phyloP scores from a whole-genome alignment of 2,888 invertebrate genomes.

The Cephus sareptanus region DNA sequence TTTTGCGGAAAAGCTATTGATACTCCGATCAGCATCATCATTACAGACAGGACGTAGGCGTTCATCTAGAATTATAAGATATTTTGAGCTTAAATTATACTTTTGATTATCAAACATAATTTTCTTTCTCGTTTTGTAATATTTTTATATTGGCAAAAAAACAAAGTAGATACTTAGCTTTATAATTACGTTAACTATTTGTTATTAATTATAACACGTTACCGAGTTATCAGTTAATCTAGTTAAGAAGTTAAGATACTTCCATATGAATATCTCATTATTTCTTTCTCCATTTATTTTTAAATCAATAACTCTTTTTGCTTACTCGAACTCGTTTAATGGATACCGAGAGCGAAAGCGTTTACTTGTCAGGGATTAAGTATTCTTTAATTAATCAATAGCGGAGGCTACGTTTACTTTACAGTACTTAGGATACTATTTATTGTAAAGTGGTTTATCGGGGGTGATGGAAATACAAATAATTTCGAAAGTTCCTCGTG shows the following conservation, averaged over 20 bases:
- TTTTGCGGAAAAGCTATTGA: slow-evolving; percentile 75
- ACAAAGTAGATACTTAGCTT: not conserved
- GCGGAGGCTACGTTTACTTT: not conserved
- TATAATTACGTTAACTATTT: not conserved
- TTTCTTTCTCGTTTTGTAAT: not conserved
- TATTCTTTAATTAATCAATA: not conserved
- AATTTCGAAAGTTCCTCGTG: not conserved
- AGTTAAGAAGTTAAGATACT: not conserved
- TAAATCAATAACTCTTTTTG: not conserved
- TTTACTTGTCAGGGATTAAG: not conserved
- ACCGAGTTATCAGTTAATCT: not conserved
- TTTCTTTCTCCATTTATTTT: not conserved
- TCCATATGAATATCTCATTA: not conserved
- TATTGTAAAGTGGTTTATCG: not conserved
- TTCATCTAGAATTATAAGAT: slow-evolving; percentile 52
- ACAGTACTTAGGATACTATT: not conserved
- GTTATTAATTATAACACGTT: not conserved
- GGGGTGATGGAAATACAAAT: not conserved
- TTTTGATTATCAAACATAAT: not conserved
- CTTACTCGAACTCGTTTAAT: not conserved
- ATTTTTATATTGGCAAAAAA: not conserved
- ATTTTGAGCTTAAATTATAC: not conserved
- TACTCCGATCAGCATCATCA: slow-evolving; percentile 68
- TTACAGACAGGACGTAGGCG: slow-evolving; percentile 48
- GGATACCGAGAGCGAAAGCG: not conserved